Conservation (phyloP, 2,113 vertebrate genomes). For the Aepyceros melampus region DNA sequence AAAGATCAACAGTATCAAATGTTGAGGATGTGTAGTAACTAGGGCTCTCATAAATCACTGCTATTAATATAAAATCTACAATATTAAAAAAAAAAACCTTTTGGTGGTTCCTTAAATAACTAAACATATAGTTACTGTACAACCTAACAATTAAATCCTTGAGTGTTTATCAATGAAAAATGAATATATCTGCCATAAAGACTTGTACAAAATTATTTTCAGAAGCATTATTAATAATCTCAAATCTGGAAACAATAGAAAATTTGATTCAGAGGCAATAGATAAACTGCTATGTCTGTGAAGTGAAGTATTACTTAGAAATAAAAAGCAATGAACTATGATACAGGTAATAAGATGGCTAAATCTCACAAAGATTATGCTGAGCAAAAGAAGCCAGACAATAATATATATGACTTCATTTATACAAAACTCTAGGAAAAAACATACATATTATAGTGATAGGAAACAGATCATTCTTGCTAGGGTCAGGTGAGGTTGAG, state of each 20-base stretch:
- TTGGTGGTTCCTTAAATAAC: neutral
- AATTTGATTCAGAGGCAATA: neutral
- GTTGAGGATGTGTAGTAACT: neutral
- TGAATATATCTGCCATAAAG: neutral
- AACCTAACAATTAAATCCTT: neutral
- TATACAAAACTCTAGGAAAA: neutral
- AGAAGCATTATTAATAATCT: neutral
- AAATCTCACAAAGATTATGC: neutral
- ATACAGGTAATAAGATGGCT: neutral
- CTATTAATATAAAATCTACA: neutral
- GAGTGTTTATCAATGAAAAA: neutral
- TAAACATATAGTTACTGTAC: neutral
- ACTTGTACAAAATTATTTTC: neutral
- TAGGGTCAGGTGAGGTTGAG: neutral
- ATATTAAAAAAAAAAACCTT: neutral
- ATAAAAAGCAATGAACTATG: neutral
- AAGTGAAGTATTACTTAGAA: neutral
- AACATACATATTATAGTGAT: neutral
- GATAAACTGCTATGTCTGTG: neutral
- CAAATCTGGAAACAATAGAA: neutral
- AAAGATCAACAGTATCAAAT: neutral
- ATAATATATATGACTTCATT: neutral
- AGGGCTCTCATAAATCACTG: neutral
- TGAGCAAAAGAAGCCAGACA: neutral
- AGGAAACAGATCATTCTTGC: neutral